A percentile compares a stretch with the other conserved stretches of the same genome.
Conservation (phyloP, 2,113 vertebrate species). For the Elgaria multicarinata region DNA sequence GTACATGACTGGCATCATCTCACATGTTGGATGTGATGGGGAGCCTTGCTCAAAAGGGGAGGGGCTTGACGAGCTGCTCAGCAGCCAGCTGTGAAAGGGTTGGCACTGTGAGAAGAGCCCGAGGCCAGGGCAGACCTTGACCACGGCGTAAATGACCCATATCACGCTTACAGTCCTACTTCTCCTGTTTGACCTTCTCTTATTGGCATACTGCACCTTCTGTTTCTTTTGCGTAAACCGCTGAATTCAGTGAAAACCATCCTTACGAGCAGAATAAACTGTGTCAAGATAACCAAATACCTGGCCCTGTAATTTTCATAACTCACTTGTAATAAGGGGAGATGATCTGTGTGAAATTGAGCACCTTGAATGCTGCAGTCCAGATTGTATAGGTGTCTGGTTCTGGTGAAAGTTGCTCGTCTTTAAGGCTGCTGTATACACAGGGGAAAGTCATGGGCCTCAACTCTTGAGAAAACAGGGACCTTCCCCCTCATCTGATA, state of each 20-base stretch:
- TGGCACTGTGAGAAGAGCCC: background rate
- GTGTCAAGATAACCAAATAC: conserved; percentile 1
- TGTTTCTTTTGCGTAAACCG: background rate
- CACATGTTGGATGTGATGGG: background rate
- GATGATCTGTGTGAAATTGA: background rate
- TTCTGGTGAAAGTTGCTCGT: background rate
- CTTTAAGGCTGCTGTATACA: background rate
- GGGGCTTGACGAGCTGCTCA: background rate
- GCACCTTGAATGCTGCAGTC: background rate
- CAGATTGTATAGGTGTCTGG: background rate
- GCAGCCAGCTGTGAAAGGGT: background rate
- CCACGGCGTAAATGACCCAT: background rate
- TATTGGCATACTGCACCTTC: background rate
- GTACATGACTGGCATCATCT: background rate
- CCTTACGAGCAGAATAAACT: conserved; percentile 19
- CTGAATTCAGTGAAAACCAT: background rate
- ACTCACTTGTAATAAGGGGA: background rate
- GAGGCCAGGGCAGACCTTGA: background rate
- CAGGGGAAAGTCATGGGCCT: background rate
- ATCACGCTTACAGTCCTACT: background rate
- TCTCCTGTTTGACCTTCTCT: background rate
- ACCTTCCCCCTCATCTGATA: background rate
- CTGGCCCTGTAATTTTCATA: background rate
- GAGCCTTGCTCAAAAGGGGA: no score
- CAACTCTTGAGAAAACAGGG: background rate